A percentile compares a stretch with the other conserved stretches of the same genome.
phyloP scores from a whole-genome alignment of 2,888 invertebrate species.

The Mythimna vitellina region DNA sequence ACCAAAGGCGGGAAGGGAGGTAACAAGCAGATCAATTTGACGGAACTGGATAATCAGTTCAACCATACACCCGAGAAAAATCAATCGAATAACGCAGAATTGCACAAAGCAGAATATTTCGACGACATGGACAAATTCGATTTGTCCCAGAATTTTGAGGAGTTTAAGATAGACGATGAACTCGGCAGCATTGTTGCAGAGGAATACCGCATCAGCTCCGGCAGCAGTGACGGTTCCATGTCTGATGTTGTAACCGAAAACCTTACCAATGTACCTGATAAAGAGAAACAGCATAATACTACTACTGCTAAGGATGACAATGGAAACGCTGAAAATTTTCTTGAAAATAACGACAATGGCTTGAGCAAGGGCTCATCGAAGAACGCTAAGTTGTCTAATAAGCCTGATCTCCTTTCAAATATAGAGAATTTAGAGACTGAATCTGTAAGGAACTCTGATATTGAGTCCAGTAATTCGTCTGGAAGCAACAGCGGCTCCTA shows the following conservation, averaged over 20 bases:
- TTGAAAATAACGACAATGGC: conserved; percentile 76
- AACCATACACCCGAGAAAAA: conserved; percentile 79
- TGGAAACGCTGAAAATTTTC: conserved; percentile 78
- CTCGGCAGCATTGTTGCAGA: conserved; percentile 88
- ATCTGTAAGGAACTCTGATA: conserved; percentile 92
- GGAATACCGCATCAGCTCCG: conserved; percentile 89
- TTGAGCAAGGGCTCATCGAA: conserved; percentile 77
- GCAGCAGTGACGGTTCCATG: conserved; percentile 87
- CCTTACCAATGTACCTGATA: conserved; percentile 82
- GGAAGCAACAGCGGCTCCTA: conserved; percentile 89
- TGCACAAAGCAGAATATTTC: conserved; percentile 86
- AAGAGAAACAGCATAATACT: conserved; percentile 75
- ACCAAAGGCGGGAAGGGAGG: conserved; percentile 87
- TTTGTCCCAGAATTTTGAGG: conserved; percentile 94
- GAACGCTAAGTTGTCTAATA: conserved; percentile 88
- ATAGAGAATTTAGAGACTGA: conserved; percentile 90
- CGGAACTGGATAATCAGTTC: conserved; percentile 86
- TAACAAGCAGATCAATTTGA: conserved; percentile 85
- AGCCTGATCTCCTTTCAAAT: conserved; percentile 89
- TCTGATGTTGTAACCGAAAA: conserved; percentile 86
- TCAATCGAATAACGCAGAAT: conserved; percentile 74
- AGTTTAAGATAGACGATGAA: conserved; percentile 95
- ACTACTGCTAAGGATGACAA: conserved; percentile 72
- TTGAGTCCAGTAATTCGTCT: conserved; percentile 91
- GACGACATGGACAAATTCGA: conserved; percentile 92